Evolutionary conservation across 2,113 vertebrate genomes (phyloP).

Genomic region (Rutilus rutilus): DNA sequence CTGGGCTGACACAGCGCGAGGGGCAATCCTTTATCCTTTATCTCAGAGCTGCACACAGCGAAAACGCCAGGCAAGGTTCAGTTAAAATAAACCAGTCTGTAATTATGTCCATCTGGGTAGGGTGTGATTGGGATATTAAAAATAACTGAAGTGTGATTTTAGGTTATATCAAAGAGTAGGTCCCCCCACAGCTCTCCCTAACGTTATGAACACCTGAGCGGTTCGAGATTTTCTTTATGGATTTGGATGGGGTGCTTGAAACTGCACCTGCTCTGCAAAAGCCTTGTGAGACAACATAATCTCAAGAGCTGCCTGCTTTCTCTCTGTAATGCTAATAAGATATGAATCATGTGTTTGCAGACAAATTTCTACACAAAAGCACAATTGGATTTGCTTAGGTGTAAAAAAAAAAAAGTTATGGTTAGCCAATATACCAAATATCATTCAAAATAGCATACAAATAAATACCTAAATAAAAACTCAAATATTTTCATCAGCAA

Average conservation of each 20-base stretch:
- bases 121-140: constrained; percentile 73
- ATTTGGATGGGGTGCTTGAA: constrained; percentile 27
- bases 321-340: constrained; percentile 22
- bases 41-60: constrained; percentile 71
- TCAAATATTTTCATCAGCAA: not conserved
- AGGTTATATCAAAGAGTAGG: constrained; percentile 68
- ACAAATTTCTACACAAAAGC: not conserved
- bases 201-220: constrained; percentile 73
- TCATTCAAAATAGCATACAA: not conserved
- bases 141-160: constrained; percentile 59
- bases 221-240: constrained; percentile 53
- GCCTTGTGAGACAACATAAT: constrained; percentile 12
- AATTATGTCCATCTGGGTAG: constrained; percentile 75
- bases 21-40: constrained; percentile 79
- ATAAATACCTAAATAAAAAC: not conserved
- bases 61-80: constrained; percentile 63
- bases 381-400: not conserved
- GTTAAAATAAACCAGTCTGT: constrained; percentile 77
- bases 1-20: constrained; percentile 60
- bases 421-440: not conserved
- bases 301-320: constrained; percentile 2
- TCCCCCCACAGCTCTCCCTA: constrained; percentile 43
- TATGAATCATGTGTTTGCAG: not conserved
- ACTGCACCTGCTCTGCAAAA: constrained; percentile 55
- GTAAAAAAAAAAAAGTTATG: not conserved